phyloP scores from a whole-genome alignment of 2,113 vertebrate species.

The Orycteropus afer region DNA sequence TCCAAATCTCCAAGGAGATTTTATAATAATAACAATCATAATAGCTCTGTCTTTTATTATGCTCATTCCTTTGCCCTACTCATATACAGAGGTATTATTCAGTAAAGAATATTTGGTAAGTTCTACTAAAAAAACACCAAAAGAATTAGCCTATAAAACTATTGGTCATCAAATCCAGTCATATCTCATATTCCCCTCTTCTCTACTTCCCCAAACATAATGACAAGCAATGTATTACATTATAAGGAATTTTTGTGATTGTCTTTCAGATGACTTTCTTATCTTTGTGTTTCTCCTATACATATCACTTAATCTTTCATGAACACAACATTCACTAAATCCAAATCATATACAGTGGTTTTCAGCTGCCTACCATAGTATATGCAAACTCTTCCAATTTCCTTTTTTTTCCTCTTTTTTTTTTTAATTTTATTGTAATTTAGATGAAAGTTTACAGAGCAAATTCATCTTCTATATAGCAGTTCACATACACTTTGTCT shows the following conservation, averaged over 20 bases:
- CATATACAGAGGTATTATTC: neutral
- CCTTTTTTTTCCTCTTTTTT: too few relatives aligned
- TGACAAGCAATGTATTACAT: neutral
- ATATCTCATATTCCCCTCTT: neutral
- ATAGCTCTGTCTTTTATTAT: neutral
- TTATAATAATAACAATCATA: conserved; percentile 47
- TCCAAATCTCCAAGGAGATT: conserved; percentile 16
- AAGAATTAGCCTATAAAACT: conserved; percentile 5
- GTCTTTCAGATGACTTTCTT: conserved; percentile 23
- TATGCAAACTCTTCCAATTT: neutral
- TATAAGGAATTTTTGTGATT: neutral
- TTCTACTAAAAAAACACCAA: neutral
- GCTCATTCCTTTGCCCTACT: neutral
- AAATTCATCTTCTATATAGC: too few relatives aligned
- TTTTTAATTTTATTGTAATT: too few relatives aligned
- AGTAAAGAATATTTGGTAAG: neutral
- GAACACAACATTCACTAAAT: neutral
- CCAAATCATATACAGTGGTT: neutral
- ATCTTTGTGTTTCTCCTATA: neutral
- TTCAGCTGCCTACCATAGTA: neutral
- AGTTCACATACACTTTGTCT: too few relatives aligned
- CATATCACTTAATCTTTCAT: neutral
- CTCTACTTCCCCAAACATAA: neutral
- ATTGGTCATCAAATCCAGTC: neutral
- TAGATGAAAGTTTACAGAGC: too few relatives aligned